Conservation (phyloP, 2,888 invertebrate species). For the Panopea generosa region DNA sequence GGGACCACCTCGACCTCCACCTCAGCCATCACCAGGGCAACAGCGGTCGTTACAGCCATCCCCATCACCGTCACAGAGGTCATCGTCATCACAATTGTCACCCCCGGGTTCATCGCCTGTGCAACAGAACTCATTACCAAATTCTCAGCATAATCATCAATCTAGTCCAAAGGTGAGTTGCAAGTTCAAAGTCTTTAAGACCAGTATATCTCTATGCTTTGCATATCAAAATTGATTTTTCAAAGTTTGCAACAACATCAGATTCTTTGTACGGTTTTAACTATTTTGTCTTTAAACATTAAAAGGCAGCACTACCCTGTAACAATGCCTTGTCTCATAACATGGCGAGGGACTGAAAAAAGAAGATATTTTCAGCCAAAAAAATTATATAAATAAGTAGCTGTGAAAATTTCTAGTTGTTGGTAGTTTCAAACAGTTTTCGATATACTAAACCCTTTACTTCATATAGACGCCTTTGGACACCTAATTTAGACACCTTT, state of each 20-base stretch:
- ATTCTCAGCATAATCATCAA: conserved; percentile 69
- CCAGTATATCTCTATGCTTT: background rate
- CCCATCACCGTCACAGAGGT: conserved; percentile 64
- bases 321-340: too few relatives aligned
- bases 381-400: too few relatives aligned
- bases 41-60: conserved; percentile 86
- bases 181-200: too few relatives aligned
- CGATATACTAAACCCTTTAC: too few relatives aligned
- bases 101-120: conserved; percentile 58
- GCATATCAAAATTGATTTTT: background rate
- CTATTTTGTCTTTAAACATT: background rate
- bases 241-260: background rate
- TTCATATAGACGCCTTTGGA: too few relatives aligned
- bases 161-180: conserved; percentile 73
- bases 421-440: too few relatives aligned
- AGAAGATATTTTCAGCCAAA: too few relatives aligned
- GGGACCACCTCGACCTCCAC: conserved; percentile 71
- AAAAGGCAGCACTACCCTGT: too few relatives aligned
- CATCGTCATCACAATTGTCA: conserved; percentile 59
- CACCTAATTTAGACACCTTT: too few relatives aligned
- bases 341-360: too few relatives aligned
- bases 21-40: conserved; percentile 82
- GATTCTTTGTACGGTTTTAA: background rate
- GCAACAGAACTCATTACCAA: conserved; percentile 58
- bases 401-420: too few relatives aligned